A percentile compares a stretch with the other conserved stretches of the same genome.
Evolutionary conservation across 2,888 invertebrate genomes (phyloP).

Genomic region (Corythucha ciliata): DNA sequence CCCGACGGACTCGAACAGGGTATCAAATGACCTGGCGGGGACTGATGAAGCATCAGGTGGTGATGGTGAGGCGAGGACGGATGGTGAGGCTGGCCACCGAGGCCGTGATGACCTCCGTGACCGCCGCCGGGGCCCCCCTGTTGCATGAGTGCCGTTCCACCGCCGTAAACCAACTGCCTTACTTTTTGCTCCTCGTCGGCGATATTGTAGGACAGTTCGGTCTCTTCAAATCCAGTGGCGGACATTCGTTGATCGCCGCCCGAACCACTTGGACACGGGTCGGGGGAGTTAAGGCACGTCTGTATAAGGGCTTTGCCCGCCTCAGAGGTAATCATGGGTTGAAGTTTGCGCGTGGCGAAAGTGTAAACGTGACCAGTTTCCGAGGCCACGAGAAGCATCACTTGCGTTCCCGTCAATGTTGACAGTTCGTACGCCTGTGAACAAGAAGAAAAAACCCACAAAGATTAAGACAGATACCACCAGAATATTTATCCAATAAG

Average conservation of each 20-base stretch:
- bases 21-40: constrained; percentile 47
- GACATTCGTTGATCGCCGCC: constrained; percentile 89
- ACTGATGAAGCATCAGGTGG: constrained; percentile 47
- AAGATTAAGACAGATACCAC: too few relatives aligned
- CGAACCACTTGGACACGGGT: constrained; percentile 55
- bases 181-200: constrained; percentile 94
- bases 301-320: constrained; percentile 96
- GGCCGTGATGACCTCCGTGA: constrained; percentile 44
- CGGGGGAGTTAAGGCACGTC: constrained; percentile 95
- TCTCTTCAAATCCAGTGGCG: constrained; percentile 96
- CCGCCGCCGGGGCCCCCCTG: constrained; percentile 45
- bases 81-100: constrained; percentile 50
- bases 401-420: constrained; percentile 97
- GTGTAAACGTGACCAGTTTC: constrained; percentile 99
- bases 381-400: constrained; percentile 97
- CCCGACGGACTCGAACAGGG: constrained; percentile 52
- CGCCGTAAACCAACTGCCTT: constrained; percentile 87
- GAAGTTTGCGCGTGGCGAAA: constrained; percentile 95
- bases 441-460: too few relatives aligned
- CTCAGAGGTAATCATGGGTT: constrained; percentile 98
- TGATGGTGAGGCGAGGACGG: constrained; percentile 47
- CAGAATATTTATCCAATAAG: too few relatives aligned
- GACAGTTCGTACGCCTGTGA: constrained; percentile 99
- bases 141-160: constrained; percentile 52
- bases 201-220: constrained; percentile 93